phyloP scores from a whole-genome alignment of 2,888 invertebrate genomes.

The Nebria salina region DNA sequence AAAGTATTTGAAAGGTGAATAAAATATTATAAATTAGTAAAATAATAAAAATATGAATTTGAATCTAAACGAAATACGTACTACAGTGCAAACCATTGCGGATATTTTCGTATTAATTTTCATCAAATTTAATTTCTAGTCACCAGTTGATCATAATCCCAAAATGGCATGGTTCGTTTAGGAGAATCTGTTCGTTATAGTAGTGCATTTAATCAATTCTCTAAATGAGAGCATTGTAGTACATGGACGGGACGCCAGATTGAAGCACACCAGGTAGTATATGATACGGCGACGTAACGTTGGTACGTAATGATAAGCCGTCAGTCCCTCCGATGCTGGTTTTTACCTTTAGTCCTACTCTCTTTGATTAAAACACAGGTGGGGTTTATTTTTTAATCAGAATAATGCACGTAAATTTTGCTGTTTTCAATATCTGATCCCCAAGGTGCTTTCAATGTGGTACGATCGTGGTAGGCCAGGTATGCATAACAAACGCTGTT shows the following conservation, averaged over 20 bases:
- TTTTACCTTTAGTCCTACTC: conserved; percentile 31
- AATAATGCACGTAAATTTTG: conserved; percentile 48
- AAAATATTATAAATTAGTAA: no score
- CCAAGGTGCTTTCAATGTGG: conserved; percentile 3
- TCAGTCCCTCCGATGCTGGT: background rate
- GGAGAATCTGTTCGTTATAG: background rate
- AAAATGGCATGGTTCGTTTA: background rate
- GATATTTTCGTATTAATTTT: no score
- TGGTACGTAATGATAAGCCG: background rate
- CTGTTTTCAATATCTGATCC: conserved; percentile 40
- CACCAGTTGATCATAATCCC: no score
- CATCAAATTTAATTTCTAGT: no score
- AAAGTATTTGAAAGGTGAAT: no score
- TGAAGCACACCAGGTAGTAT: background rate
- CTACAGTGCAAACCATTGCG: no score
- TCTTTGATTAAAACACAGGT: conserved; percentile 48
- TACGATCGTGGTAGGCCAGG: background rate
- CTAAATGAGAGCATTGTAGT: background rate
- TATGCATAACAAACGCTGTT: background rate
- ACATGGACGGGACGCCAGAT: background rate
- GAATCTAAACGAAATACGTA: no score
- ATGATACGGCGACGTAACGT: background rate
- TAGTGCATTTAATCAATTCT: background rate
- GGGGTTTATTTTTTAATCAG: conserved; percentile 48
- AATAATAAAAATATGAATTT: no score